Evolutionary conservation across 2,113 vertebrate genomes (phyloP).

Genomic region (Toxostoma redivivum): DNA sequence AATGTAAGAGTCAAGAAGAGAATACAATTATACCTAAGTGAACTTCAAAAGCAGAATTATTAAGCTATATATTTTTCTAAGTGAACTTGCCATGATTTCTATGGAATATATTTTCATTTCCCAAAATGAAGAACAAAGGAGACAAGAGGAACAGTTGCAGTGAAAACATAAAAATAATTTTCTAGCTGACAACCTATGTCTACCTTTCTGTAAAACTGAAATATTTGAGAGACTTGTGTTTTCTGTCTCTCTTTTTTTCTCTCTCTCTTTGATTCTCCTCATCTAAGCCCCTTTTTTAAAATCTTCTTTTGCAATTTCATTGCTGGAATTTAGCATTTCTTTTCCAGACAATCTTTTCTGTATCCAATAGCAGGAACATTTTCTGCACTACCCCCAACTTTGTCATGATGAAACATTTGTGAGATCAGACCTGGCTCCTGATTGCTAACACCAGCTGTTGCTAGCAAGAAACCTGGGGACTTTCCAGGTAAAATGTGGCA

Average conservation of each 20-base stretch:
- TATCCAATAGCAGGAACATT: background rate
- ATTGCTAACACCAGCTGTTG: background rate
- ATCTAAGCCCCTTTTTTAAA: background rate
- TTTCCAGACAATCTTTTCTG: background rate
- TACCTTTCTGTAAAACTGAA: background rate
- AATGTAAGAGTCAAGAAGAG: background rate
- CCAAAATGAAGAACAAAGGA: background rate
- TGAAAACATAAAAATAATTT: background rate
- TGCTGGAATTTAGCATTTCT: background rate
- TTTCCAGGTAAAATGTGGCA: background rate
- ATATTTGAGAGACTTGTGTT: fast-evolving
- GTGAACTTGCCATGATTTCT: background rate
- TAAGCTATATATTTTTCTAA: background rate
- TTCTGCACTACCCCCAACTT: background rate
- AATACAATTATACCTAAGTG: background rate
- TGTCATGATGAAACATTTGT: background rate
- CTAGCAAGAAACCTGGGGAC: background rate
- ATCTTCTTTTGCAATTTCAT: background rate
- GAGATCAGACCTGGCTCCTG: background rate
- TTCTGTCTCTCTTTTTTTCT: background rate
- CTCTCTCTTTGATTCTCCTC: background rate
- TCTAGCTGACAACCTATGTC: background rate
- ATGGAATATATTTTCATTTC: background rate
- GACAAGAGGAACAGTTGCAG: background rate
- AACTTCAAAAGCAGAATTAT: constrained; percentile 5